phyloP scores from a whole-genome alignment of 1,140 invertebrate species.

The Wiebesia pumilae region DNA sequence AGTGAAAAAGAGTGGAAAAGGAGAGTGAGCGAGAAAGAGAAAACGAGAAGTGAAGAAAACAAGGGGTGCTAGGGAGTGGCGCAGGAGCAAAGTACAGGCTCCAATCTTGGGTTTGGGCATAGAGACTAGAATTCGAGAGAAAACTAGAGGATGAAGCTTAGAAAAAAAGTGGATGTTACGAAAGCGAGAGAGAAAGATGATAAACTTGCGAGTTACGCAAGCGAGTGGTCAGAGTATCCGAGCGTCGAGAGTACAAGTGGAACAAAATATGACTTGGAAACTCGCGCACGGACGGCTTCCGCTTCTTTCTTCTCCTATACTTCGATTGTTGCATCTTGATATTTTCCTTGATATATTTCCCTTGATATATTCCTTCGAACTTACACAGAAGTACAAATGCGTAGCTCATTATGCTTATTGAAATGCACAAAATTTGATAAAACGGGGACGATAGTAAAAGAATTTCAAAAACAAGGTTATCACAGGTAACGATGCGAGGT shows the following conservation, averaged over 20 bases:
- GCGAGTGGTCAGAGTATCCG: slow-evolving; percentile 60
- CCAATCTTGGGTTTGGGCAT: background rate
- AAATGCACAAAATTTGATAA: slow-evolving; percentile 4
- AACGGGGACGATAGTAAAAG: background rate
- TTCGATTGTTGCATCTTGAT: background rate
- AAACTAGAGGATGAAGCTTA: slow-evolving; percentile 52
- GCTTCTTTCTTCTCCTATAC: background rate
- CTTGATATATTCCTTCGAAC: background rate
- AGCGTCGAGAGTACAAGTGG: background rate
- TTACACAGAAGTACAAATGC: background rate
- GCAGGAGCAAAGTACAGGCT: background rate
- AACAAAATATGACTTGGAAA: background rate
- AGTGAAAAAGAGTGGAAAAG: slow-evolving; percentile 52
- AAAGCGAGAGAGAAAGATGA: slow-evolving; percentile 68
- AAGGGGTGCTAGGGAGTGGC: background rate
- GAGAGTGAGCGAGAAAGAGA: slow-evolving; percentile 56
- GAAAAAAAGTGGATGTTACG: slow-evolving; percentile 61
- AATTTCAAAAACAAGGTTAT: slow-evolving; percentile 44
- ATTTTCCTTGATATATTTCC: background rate
- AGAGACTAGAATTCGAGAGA: background rate
- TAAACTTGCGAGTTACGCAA: slow-evolving; percentile 38
- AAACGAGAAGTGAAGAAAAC: slow-evolving; percentile 55
- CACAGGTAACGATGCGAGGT: slow-evolving; percentile 40
- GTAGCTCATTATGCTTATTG: background rate
- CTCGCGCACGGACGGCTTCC: background rate